Evolutionary conservation across 2,888 invertebrate species (phyloP).

Genomic region (Drosophila incognita): DNA sequence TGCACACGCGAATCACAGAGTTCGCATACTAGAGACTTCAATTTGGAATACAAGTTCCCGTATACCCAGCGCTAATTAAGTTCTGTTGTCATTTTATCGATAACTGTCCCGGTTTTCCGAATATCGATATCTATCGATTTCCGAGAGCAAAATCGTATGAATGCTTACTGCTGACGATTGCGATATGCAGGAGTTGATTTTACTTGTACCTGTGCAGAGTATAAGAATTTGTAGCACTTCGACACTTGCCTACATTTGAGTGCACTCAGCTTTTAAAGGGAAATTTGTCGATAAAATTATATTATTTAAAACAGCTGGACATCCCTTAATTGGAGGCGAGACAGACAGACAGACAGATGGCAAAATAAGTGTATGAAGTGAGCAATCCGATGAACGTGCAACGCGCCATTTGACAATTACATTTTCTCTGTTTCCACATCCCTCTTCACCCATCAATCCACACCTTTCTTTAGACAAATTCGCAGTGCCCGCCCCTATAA

Average conservation of each 20-base stretch:
- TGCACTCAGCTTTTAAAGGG: neutral
- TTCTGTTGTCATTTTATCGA: neutral
- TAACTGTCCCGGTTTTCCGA: neutral
- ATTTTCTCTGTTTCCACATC: neutral
- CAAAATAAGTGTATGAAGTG: conserved; percentile 4
- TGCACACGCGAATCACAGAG: neutral
- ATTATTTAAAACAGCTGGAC: neutral
- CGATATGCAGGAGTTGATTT: neutral
- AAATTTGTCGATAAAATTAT: neutral
- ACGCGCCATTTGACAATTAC: conserved; percentile 30
- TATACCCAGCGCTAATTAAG: too few relatives aligned
- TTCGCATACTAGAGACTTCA: neutral
- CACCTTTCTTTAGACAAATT: conserved; percentile 1
- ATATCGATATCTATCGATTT: neutral
- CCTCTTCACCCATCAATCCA: neutral
- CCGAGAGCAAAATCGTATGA: too few relatives aligned
- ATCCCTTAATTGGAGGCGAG: conserved; percentile 6
- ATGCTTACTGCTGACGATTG: neutral
- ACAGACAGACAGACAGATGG: neutral
- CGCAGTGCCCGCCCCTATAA: neutral
- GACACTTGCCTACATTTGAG: neutral
- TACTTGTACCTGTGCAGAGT: neutral
- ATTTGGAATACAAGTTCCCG: neutral
- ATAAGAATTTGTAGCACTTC: neutral
- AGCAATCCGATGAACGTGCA: conserved; percentile 10